A percentile compares a stretch with the other conserved stretches of the same genome.
Conservation (phyloP, 2,113 vertebrate genomes). For the Leucoraja erinaceus region DNA sequence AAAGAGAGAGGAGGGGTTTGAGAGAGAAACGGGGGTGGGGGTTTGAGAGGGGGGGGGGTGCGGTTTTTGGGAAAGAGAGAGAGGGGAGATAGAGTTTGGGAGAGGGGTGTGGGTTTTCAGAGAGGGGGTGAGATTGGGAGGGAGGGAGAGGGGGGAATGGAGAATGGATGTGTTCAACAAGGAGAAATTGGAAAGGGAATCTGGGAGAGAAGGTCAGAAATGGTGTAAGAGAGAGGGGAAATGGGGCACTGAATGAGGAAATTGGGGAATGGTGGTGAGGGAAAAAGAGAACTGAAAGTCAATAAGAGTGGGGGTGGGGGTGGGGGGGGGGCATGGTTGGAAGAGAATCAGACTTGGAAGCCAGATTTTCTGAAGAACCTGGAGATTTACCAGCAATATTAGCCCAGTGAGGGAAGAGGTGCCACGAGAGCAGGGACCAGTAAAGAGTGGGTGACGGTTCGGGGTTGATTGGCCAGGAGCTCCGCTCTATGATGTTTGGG, state of each 20-base stretch:
- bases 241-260: no score
- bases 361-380: neutral
- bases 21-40: no score
- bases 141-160: neutral
- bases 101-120: neutral
- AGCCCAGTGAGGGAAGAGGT: neutral
- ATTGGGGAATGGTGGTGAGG: no score
- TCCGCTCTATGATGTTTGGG: no score
- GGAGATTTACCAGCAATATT: neutral
- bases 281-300: no score
- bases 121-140: no score
- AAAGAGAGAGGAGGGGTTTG: no score
- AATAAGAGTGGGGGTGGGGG: no score
- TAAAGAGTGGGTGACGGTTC: neutral
- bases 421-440: neutral
- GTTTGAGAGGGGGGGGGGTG: neutral
- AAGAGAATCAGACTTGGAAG: no score
- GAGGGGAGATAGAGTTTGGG: neutral
- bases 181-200: neutral
- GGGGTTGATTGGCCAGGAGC: neutral
- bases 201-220: neutral
- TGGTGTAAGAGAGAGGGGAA: neutral
- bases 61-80: neutral
- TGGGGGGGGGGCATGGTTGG: no score
- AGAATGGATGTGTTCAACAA: no score